Evolutionary conservation across 2,888 invertebrate genomes (phyloP).

Genomic region (Prosapia bicincta): DNA sequence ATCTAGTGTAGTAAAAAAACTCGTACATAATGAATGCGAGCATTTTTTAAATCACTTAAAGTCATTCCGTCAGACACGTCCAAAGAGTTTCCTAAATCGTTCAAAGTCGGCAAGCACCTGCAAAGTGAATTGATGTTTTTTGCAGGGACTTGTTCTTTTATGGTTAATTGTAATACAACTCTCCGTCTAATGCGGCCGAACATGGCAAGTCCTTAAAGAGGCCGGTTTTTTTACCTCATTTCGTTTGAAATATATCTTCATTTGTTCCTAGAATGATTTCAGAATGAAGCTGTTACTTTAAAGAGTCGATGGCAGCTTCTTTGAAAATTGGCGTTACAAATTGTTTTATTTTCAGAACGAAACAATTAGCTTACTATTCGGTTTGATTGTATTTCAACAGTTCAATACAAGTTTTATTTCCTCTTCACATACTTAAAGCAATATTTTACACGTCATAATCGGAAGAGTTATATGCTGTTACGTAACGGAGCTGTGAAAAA

Average conservation of each 20-base stretch:
- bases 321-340: too few relatives aligned
- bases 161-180: neutral
- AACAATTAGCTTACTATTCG: too few relatives aligned
- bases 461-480: too few relatives aligned
- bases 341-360: too few relatives aligned
- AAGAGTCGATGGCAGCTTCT: neutral
- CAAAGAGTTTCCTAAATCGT: neutral
- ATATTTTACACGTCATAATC: too few relatives aligned
- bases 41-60: neutral
- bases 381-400: too few relatives aligned
- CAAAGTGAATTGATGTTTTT: neutral
- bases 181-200: neutral
- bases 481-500: too few relatives aligned
- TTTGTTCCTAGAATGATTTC: neutral
- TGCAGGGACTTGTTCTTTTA: neutral
- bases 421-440: too few relatives aligned
- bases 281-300: neutral
- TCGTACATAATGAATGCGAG: too few relatives aligned
- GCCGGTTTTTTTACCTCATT: neutral
- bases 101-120: neutral
- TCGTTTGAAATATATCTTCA: neutral
- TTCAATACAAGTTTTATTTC: too few relatives aligned
- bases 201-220: neutral
- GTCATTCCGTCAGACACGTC: neutral
- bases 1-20: too few relatives aligned